Evolutionary conservation across 2,113 vertebrate genomes (phyloP), one percentile per base, ranked within the genome.

Genomic region (Spermophilus dauricus): DNA sequence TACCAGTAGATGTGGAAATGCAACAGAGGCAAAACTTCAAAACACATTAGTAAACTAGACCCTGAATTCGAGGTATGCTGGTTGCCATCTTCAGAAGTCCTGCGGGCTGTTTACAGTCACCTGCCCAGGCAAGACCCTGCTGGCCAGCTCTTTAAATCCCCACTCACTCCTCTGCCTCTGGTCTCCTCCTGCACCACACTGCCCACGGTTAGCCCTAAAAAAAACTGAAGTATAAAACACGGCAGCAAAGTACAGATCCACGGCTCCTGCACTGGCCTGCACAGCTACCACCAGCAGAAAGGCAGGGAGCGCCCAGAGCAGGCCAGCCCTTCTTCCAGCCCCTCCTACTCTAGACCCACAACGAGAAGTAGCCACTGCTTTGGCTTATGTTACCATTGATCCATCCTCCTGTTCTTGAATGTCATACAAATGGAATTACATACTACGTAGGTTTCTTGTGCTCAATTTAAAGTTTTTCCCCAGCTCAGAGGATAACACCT

Each of bases 241-340:
- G 5, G 6, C 17, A 18, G 13, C 32, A 24, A 20, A 28, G n/a
- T 9, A 34, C 5, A 2, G 28, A 24, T 34, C 26, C 42, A 17
- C 2, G n/a, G 28, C 32, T 77, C 28, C 28, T 37, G 20, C 11
- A 8, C 48, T 17, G 22, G 20, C 45, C 18, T 4, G 75, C 67
- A 81, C 5, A 4, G 75, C 34, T 28, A 26, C 37, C 20, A 14
- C 26, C 12, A 30, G 2, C 11, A 42, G 3, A 2, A 39, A n/a
- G 65, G 39, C 0, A 4, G 16, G 17, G 30, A 17, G 42, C 26
- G 18, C 28, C 39, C 45, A 32, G 24, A 2, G 1, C 28, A 61
- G 10, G 8, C 5, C 1, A 37, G 3, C 22, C 14, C 63, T 17
- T 42, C n/a, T 4, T 5, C 26, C 17, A 3, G 30, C 10, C 30